These are phyloP conservation scores for Atlantisia rogersi DNA, from an alignment of 2,113 vertebrate species.

Conservation along the genomic window DNA sequence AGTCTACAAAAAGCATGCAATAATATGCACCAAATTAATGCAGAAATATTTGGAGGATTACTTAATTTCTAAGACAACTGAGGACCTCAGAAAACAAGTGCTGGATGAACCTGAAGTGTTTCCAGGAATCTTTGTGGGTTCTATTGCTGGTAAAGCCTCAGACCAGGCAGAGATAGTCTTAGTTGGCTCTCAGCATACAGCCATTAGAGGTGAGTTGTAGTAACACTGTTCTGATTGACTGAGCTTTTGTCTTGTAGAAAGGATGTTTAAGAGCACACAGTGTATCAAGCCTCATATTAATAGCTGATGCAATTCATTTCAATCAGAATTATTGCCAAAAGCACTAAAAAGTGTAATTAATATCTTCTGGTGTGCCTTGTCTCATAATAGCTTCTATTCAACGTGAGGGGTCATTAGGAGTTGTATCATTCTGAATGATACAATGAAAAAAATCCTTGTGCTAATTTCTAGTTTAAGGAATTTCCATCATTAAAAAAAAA, in stretches of 20 bases:
- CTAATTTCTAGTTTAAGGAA: background rate
- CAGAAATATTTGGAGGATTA: background rate
- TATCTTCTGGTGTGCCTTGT: background rate
- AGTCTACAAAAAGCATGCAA: background rate
- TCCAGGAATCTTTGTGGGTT: background rate
- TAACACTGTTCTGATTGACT: background rate
- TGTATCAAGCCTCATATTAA: constrained; percentile 12
- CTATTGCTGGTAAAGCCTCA: background rate
- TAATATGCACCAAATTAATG: background rate
- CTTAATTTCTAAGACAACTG: background rate
- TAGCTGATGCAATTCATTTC: constrained; percentile 15
- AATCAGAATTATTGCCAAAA: constrained; percentile 22
- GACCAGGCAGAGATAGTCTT: background rate
- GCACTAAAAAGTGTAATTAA: constrained; percentile 31
- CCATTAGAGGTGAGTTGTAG: background rate
- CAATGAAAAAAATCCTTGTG: background rate
- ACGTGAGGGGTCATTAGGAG: background rate
- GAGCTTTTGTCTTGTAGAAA: background rate
- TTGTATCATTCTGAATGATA: background rate
- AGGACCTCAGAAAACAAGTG: background rate
- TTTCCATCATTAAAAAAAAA: background rate
- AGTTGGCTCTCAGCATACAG: background rate
- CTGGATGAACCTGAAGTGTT: background rate
- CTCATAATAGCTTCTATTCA: constrained; percentile 11
- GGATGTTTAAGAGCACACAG: background rate